Conservation (phyloP, 2,888 invertebrate species). For the Drosophila quasianomalipes region DNA sequence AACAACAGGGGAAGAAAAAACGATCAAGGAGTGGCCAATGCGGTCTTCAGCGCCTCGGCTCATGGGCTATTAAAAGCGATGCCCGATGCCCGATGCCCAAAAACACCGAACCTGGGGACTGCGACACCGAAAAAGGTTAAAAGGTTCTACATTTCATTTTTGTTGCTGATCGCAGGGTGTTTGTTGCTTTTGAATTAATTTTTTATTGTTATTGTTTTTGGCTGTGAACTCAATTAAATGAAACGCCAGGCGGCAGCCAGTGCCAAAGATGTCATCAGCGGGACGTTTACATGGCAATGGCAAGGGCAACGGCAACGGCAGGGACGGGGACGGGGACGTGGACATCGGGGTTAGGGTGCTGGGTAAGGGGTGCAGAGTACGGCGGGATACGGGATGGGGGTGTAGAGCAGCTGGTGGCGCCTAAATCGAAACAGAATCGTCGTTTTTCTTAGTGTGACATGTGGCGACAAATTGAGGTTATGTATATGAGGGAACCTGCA, state of each 20-base stretch:
- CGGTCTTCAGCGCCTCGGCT: slow-evolving; percentile 45
- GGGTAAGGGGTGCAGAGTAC: not conserved
- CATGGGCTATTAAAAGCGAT: slow-evolving; percentile 62
- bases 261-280: slow-evolving; percentile 71
- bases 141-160: slow-evolving; percentile 73
- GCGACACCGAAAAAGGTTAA: slow-evolving; percentile 70
- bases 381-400: slow-evolving; percentile 23
- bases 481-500: slow-evolving; percentile 31
- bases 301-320: not conserved
- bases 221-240: slow-evolving; percentile 80
- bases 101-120: slow-evolving; percentile 40
- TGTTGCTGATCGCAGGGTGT: slow-evolving; percentile 42
- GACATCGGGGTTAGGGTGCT: not conserved
- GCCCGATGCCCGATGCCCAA: slow-evolving; percentile 35
- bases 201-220: slow-evolving; percentile 78
- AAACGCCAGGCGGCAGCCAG: slow-evolving; percentile 72
- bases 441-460: slow-evolving; percentile 65
- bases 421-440: slow-evolving; percentile 49
- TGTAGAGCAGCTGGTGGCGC: slow-evolving; percentile 65
- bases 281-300: slow-evolving; percentile 49
- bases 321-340: not conserved
- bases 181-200: slow-evolving; percentile 76
- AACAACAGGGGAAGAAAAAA: slow-evolving; percentile 15
- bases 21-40: slow-evolving; percentile 70
- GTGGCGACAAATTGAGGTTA: slow-evolving; percentile 77